These are phyloP conservation scores for Apostichopus californicus DNA, from an alignment of 35 echinoderm and acorn worm species.

Conservation along the genomic window DNA sequence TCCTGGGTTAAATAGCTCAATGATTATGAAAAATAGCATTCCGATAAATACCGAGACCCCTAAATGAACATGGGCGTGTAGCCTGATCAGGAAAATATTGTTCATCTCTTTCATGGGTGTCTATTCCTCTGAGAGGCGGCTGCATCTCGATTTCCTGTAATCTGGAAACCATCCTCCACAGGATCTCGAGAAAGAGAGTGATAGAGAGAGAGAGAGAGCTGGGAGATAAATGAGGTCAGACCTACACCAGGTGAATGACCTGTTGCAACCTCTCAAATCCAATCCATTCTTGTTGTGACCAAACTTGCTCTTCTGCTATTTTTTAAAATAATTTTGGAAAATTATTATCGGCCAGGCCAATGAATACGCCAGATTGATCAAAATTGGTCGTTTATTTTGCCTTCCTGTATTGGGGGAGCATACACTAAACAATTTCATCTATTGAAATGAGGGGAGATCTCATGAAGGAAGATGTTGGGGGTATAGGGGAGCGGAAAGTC, in stretches of 20 bases:
- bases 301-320: too few species aligned
- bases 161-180: background rate
- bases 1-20: background rate
- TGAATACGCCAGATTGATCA: too few species aligned
- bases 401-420: too few species aligned
- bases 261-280: background rate
- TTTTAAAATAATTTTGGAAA: too few species aligned
- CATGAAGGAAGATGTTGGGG: too few species aligned
- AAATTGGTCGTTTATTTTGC: too few species aligned
- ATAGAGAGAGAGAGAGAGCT: background rate
- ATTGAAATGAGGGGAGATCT: too few species aligned
- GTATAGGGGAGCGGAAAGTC: too few species aligned
- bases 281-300: background rate
- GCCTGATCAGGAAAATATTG: background rate
- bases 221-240: background rate
- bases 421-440: too few species aligned
- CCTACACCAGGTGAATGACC: background rate
- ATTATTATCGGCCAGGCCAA: too few species aligned
- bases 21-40: background rate
- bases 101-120: background rate
- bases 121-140: background rate
- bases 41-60: background rate
- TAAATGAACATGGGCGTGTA: background rate
- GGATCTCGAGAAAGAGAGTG: background rate
- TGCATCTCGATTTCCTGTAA: background rate